phyloP scores from a whole-genome alignment of 2,888 invertebrate genomes.

The Parthenolecanium corni region DNA sequence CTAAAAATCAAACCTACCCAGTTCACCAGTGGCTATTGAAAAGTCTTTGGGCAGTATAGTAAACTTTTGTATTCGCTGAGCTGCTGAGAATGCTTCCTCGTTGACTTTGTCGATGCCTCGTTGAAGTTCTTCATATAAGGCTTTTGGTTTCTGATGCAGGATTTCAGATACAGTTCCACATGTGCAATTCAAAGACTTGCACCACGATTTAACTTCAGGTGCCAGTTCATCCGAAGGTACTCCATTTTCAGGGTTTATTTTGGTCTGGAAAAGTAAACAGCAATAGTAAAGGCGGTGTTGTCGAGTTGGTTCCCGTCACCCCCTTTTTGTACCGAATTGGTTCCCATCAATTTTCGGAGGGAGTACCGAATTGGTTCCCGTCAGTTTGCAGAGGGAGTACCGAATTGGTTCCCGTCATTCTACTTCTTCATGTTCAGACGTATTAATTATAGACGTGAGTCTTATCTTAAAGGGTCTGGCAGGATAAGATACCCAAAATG shows the following conservation, averaged over 20 bases:
- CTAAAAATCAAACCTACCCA: slow-evolving; percentile 55
- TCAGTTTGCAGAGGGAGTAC: no score
- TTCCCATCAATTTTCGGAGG: no score
- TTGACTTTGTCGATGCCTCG: slow-evolving; percentile 67
- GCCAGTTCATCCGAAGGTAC: slow-evolving; percentile 60
- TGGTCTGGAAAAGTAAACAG: slow-evolving; percentile 48
- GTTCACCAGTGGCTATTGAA: slow-evolving; percentile 72
- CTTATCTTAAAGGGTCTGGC: no score
- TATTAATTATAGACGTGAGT: no score
- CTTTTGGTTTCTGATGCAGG: slow-evolving; percentile 48
- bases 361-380: no score
- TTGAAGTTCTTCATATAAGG: slow-evolving; percentile 64
- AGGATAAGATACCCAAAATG: no score
- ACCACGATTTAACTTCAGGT: slow-evolving; percentile 56
- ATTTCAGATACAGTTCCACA: slow-evolving; percentile 60
- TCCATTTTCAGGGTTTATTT: slow-evolving; percentile 58
- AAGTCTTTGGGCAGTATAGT: slow-evolving; percentile 53
- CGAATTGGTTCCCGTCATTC: no score
- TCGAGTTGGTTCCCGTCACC: no score
- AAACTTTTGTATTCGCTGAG: slow-evolving; percentile 60
- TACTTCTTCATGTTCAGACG: no score
- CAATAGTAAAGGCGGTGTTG: no score
- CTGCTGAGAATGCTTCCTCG: slow-evolving; percentile 67
- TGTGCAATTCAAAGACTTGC: slow-evolving; percentile 49
- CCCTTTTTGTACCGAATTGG: no score